Evolutionary conservation across 1,140 invertebrate species (phyloP).

Genomic region (Drosophila santomea): DNA sequence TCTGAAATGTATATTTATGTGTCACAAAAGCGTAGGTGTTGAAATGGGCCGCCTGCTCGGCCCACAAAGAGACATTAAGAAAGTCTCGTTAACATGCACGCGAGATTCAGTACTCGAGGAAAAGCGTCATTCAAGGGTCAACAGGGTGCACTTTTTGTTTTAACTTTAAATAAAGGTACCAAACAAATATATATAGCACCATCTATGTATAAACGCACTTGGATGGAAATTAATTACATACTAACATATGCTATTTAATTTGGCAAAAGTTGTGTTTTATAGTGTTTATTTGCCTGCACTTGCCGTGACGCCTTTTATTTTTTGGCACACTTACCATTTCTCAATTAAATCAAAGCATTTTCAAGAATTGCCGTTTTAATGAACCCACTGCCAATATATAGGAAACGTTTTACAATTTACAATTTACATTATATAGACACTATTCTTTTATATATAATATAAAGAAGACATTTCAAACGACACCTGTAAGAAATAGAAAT

Average conservation of each 20-base stretch:
- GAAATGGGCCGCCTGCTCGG: slow-evolving; percentile 13
- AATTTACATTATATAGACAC: background rate
- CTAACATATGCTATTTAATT: background rate
- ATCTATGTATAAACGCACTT: background rate
- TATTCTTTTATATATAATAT: background rate
- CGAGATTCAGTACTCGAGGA: slow-evolving; percentile 21
- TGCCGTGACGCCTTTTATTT: slow-evolving; percentile 18
- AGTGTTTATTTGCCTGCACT: background rate
- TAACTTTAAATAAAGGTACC: too few species aligned
- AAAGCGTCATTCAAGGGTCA: slow-evolving; percentile 30
- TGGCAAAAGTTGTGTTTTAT: background rate
- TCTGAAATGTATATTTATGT: slow-evolving; percentile 5
- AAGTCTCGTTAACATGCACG: slow-evolving; percentile 15
- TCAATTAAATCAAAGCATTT: slow-evolving; percentile 16
- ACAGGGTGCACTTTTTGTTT: slow-evolving; percentile 9
- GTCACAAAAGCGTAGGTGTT: slow-evolving; percentile 25
- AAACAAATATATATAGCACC: too few species aligned
- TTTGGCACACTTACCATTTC: slow-evolving; percentile 35
- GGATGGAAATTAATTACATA: background rate
- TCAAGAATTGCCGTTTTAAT: slow-evolving; percentile 12
- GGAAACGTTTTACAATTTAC: slow-evolving; percentile 13
- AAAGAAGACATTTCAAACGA: background rate
- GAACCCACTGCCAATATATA: slow-evolving; percentile 20
- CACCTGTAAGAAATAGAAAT: slow-evolving; percentile 1
- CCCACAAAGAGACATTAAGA: slow-evolving; percentile 41